Conservation (phyloP, 2,113 vertebrate genomes). For the Bos indicus region DNA sequence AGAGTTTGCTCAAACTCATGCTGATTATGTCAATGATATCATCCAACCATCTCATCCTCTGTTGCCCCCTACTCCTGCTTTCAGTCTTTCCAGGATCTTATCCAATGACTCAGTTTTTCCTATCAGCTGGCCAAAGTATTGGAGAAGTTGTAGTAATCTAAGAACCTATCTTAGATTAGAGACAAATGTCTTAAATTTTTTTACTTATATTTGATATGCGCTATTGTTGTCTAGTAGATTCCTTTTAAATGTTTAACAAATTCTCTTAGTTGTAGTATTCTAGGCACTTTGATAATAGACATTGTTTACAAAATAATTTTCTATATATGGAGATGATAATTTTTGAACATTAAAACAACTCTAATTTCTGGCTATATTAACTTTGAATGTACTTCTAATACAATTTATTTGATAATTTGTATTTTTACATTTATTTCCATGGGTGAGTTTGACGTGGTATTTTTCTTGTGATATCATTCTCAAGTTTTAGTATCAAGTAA, state of each 20-base stretch:
- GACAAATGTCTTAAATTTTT: neutral
- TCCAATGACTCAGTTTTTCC: neutral
- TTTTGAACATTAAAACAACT: neutral
- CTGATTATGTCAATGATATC: neutral
- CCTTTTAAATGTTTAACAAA: neutral
- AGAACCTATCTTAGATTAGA: neutral
- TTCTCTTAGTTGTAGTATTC: neutral
- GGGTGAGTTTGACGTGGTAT: neutral
- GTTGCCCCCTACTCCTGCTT: neutral
- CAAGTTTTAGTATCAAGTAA: neutral
- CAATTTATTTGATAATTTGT: neutral
- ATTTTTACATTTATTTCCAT: neutral
- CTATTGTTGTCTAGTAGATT: neutral
- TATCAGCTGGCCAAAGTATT: neutral
- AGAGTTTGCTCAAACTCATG: neutral
- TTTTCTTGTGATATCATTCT: neutral
- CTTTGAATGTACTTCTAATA: neutral
- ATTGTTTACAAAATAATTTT: neutral
- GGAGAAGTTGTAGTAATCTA: neutral
- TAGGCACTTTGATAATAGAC: neutral
- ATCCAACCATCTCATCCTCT: neutral
- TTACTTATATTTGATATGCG: neutral
- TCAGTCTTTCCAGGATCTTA: neutral
- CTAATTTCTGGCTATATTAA: neutral
- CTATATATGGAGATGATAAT: neutral